A percentile compares a stretch with the other conserved stretches of the same genome.
phyloP scores from a whole-genome alignment of 2,113 vertebrate genomes.

The Meles meles region DNA sequence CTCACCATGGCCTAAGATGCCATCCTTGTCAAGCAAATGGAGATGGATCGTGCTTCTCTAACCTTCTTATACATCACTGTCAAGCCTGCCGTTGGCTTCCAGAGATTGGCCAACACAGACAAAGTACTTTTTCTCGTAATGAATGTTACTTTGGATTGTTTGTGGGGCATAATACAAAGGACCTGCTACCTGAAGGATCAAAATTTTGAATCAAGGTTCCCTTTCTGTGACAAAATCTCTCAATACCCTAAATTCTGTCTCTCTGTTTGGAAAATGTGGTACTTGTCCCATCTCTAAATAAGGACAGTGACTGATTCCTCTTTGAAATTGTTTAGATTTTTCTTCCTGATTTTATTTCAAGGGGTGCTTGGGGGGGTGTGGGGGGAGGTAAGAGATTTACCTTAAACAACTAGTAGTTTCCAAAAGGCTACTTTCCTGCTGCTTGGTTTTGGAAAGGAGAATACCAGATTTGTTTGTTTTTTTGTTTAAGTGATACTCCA shows the following conservation, averaged over 20 bases:
- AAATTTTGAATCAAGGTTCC: not conserved
- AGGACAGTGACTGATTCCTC: not conserved
- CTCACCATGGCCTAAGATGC: conserved; percentile 47
- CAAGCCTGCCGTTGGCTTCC: conserved; percentile 50
- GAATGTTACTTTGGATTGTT: conserved; percentile 24
- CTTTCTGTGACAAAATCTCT: not conserved
- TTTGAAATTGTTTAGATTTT: conserved; percentile 20
- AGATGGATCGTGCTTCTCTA: conserved; percentile 74
- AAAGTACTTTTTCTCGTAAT: conserved; percentile 54
- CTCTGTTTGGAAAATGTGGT: not conserved
- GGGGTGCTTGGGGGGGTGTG: not conserved
- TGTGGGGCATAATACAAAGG: not conserved
- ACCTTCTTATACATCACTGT: conserved; percentile 78
- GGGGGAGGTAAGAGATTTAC: not conserved
- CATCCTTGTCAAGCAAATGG: conserved; percentile 62
- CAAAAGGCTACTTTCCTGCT: not conserved
- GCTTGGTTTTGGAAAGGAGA: not conserved
- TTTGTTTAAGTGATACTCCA: not conserved
- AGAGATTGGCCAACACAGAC: conserved; percentile 21
- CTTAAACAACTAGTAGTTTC: not conserved
- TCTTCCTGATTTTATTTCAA: conserved; percentile 9
- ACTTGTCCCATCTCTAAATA: not conserved
- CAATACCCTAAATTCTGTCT: not conserved
- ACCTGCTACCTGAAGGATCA: not conserved
- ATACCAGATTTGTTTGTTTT: not conserved